A percentile compares a stretch with the other conserved stretches of the same genome.
phyloP scores from a whole-genome alignment of 2,113 vertebrate genomes.

The Azemiops feae region DNA sequence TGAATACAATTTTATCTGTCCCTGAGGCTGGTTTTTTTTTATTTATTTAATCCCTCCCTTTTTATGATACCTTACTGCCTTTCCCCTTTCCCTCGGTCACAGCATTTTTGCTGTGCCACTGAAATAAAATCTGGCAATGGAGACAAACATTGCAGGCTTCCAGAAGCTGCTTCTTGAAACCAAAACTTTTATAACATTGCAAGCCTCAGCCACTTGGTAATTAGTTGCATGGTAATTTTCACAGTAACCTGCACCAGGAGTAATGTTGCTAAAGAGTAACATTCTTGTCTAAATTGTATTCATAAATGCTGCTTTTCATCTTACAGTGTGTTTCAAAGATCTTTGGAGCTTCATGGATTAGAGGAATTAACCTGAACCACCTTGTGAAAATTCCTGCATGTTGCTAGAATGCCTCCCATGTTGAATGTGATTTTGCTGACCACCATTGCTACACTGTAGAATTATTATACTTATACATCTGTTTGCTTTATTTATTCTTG shows the following conservation, averaged over 20 bases:
- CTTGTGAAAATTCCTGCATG: background rate
- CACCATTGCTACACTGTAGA: background rate
- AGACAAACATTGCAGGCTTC: slow-evolving; percentile 45
- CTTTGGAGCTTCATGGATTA: slow-evolving; percentile 38
- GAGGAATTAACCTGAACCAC: background rate
- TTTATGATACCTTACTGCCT: background rate
- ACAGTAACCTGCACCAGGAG: slow-evolving; percentile 64
- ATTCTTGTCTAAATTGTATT: slow-evolving; percentile 70
- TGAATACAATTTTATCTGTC: background rate
- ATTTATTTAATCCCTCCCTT: background rate
- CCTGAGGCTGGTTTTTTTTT: background rate
- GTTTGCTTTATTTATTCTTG: background rate
- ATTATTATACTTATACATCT: background rate
- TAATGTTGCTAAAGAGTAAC: slow-evolving; percentile 68
- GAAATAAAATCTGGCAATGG: slow-evolving; percentile 34
- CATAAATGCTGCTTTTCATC: slow-evolving; percentile 56
- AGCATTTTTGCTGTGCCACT: slow-evolving; percentile 51
- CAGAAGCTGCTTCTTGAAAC: background rate
- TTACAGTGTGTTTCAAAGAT: slow-evolving; percentile 38
- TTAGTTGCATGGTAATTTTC: slow-evolving; percentile 69
- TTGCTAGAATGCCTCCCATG: background rate
- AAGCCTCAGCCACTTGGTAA: slow-evolving; percentile 49
- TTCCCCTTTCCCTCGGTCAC: slow-evolving; percentile 1
- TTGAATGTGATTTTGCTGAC: background rate
- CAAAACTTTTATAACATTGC: slow-evolving; percentile 44